A percentile compares a stretch with the other conserved stretches of the same genome.
These are phyloP conservation scores for Branchinecta lynchi DNA, from an alignment of 1,140 invertebrate species.

Conservation along the genomic window DNA sequence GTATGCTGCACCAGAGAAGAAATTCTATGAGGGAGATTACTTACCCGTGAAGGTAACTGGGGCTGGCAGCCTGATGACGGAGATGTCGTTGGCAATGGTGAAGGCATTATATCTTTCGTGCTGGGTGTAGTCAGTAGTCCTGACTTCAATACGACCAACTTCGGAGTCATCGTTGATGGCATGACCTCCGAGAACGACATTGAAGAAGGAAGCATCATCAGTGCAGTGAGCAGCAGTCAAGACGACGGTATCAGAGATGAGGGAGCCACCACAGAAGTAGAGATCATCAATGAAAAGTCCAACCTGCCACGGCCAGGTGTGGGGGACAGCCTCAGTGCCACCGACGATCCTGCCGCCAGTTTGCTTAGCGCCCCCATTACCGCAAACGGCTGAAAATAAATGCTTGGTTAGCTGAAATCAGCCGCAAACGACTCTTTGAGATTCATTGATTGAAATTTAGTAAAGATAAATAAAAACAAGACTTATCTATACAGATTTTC, in stretches of 20 bases:
- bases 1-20: no score
- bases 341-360: slow-evolving; percentile 20
- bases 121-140: slow-evolving; percentile 30
- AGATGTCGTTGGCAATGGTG: slow-evolving; percentile 38
- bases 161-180: slow-evolving; percentile 21
- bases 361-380: not conserved
- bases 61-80: slow-evolving; percentile 36
- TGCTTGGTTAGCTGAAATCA: no score
- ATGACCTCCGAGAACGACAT: slow-evolving; percentile 22
- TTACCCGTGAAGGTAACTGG: slow-evolving; percentile 35
- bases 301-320: slow-evolving; percentile 19
- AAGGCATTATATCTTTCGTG: slow-evolving; percentile 35
- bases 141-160: slow-evolving; percentile 20
- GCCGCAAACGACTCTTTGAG: no score
- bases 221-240: slow-evolving; percentile 25
- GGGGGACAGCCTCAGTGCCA: slow-evolving; percentile 20
- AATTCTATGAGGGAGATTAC: no score
- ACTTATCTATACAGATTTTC: no score
- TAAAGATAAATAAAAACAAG: no score
- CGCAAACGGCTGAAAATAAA: not conserved
- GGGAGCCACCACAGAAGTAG: slow-evolving; percentile 29
- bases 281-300: slow-evolving; percentile 20
- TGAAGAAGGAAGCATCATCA: slow-evolving; percentile 20
- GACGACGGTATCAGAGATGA: slow-evolving; percentile 28
- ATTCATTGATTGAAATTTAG: no score